phyloP scores from a whole-genome alignment of 92 coral and sea anemone species.

The Epizoanthus illoricatus region DNA sequence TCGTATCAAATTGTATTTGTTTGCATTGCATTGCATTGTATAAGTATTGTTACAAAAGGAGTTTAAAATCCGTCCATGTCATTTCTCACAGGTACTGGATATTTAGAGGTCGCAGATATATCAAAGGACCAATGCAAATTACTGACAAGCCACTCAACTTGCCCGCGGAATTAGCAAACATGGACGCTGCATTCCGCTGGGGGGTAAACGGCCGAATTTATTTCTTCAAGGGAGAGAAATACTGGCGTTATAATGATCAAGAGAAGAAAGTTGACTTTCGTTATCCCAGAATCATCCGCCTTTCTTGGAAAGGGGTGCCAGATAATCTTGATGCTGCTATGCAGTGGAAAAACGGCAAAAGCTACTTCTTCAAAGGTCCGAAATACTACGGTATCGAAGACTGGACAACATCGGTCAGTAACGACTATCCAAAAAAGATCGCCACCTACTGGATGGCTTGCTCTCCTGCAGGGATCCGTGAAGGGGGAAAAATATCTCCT shows the following conservation, averaged over 20 bases:
- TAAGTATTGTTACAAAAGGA: too few relatives aligned
- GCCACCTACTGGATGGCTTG: constrained; percentile 67
- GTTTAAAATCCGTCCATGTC: background rate
- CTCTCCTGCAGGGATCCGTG: constrained; percentile 44
- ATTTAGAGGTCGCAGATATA: constrained; percentile 41
- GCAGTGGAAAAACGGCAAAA: constrained; percentile 65
- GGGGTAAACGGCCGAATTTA: constrained; percentile 64
- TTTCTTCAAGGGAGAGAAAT: constrained; percentile 67
- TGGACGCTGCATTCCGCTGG: constrained; percentile 71
- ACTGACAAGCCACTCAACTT: constrained; percentile 52
- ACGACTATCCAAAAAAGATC: constrained; percentile 51
- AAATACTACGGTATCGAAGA: constrained; percentile 66
- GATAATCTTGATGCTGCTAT: constrained; percentile 63
- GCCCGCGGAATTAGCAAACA: constrained; percentile 54
- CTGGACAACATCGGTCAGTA: constrained; percentile 13
- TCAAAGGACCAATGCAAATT: constrained; percentile 53
- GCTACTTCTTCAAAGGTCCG: constrained; percentile 64
- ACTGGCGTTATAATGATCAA: constrained; percentile 62
- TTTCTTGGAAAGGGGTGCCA: constrained; percentile 54
- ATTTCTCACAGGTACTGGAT: constrained; percentile 55
- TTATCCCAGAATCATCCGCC: constrained; percentile 56
- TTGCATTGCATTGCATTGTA: background rate
- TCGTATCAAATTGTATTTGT: too few relatives aligned
- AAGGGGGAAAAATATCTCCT: constrained; percentile 50
- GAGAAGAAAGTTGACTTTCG: constrained; percentile 46